A percentile compares a stretch with the other conserved stretches of the same genome.
Evolutionary conservation across 2,797 vertebrate genomes (phyloP).

Genomic region (Mus spretus): DNA sequence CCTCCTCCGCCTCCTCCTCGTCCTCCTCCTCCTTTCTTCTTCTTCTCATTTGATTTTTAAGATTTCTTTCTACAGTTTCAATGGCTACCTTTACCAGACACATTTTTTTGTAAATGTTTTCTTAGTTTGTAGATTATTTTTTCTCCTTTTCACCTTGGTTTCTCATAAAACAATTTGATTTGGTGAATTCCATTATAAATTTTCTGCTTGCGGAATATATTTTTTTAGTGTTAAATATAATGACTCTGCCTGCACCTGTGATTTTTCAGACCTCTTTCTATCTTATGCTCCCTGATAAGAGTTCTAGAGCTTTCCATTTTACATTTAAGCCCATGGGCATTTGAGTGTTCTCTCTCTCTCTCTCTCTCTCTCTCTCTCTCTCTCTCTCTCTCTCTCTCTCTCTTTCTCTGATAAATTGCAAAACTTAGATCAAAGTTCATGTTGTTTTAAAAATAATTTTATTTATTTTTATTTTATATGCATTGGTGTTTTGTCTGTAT

Average conservation of each 20-base stretch:
- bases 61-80: neutral
- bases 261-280: neutral
- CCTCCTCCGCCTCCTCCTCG: no score
- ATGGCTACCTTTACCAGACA: neutral
- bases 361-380: neutral
- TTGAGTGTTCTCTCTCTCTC: neutral
- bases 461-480: neutral
- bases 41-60: neutral
- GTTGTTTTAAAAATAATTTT: neutral
- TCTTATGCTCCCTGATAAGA: neutral
- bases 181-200: neutral
- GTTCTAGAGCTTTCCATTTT: neutral
- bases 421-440: neutral
- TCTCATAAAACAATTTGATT: constrained; percentile 19
- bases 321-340: neutral
- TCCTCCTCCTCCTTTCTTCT: no score
- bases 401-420: neutral
- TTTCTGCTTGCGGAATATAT: neutral
- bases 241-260: neutral
- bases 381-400: no score
- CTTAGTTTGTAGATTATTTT: neutral
- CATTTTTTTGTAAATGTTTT: neutral
- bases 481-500: neutral
- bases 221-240: neutral
- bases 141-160: neutral